These are phyloP conservation scores for Gallinago solitaria DNA, from an alignment of 2,797 vertebrate genomes.

Conservation along the genomic window DNA sequence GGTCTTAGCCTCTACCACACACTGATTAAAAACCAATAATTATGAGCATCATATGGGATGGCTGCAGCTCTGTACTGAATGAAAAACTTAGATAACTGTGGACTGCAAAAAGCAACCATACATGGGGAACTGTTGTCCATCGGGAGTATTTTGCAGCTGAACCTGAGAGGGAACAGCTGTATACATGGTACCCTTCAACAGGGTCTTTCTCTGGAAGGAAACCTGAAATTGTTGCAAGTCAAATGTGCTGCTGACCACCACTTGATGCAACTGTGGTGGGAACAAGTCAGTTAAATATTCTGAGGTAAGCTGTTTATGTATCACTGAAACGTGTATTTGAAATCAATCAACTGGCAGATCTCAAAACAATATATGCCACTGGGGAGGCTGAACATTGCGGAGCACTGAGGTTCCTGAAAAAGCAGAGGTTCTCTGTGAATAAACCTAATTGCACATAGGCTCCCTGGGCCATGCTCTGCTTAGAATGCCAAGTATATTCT, in stretches of 20 bases:
- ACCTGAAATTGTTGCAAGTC: accelerated
- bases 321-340: neutral
- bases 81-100: accelerated
- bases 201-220: neutral
- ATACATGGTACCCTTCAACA: neutral
- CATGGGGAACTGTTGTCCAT: neutral
- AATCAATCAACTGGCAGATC: neutral
- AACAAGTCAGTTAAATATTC: neutral
- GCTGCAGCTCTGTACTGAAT: neutral
- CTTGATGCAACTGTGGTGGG: neutral
- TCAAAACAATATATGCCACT: neutral
- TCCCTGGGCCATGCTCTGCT: neutral
- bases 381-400: neutral
- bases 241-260: neutral
- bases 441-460: neutral
- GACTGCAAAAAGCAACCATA: neutral
- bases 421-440: neutral
- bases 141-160: neutral
- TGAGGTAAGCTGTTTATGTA: neutral
- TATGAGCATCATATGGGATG: neutral
- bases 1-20: neutral
- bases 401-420: neutral
- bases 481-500: neutral
- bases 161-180: neutral
- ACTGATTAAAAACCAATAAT: neutral